These are phyloP conservation scores for Protonibea diacanthus DNA, from an alignment of 2,797 vertebrate genomes.

Conservation along the genomic window DNA sequence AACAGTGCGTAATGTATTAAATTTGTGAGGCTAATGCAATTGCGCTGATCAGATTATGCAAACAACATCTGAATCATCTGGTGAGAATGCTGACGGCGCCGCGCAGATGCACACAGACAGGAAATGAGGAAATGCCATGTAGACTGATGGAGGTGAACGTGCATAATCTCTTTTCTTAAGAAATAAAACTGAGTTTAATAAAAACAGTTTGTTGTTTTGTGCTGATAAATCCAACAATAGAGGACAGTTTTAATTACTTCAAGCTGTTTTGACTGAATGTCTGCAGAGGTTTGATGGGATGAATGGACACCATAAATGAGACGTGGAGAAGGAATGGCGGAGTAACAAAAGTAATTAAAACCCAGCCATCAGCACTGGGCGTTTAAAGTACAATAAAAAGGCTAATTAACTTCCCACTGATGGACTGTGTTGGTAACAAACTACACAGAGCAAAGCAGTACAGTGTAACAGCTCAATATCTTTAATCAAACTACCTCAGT, in stretches of 20 bases:
- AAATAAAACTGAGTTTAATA: neutral
- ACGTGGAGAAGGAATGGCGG: neutral
- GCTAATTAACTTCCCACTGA: conserved; percentile 26
- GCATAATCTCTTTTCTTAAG: neutral
- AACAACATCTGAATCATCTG: conserved; percentile 78
- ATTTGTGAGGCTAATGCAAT: conserved; percentile 84
- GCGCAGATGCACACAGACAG: conserved; percentile 41
- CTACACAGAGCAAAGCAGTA: conserved; percentile 9
- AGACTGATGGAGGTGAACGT: conserved; percentile 29
- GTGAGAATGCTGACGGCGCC: conserved; percentile 57
- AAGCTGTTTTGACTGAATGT: neutral
- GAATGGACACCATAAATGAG: neutral
- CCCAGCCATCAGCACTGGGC: neutral
- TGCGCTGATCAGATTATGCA: conserved; percentile 83
- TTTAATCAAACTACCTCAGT: conserved; percentile 25
- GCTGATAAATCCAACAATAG: neutral
- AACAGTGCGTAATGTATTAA: conserved; percentile 73
- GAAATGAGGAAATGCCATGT: conserved; percentile 60
- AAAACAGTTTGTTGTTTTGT: no score
- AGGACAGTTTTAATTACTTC: neutral
- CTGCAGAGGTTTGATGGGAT: neutral
- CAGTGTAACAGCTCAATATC: conserved; percentile 24
- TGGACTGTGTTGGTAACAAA: conserved; percentile 12
- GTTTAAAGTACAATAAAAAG: conserved; percentile 38
- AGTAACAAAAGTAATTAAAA: conserved; percentile 27